Evolutionary conservation across 1,140 invertebrate species (phyloP).

Genomic region (Helicorthomorpha holstii): DNA sequence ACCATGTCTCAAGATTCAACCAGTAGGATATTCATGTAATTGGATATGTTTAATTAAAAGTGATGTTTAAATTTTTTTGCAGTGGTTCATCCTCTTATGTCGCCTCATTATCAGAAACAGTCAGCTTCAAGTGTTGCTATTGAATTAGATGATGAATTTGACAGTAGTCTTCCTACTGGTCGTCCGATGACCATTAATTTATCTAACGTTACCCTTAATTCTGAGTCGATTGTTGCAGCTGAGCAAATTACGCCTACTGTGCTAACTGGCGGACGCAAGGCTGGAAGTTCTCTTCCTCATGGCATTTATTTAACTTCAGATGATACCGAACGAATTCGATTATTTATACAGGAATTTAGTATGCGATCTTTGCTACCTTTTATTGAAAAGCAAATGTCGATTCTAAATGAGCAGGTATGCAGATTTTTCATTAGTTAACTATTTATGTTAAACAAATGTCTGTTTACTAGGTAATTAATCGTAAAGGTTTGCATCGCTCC

Average conservation of each 20-base stretch:
- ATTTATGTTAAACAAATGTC: constrained; percentile 5
- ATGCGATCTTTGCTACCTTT: constrained; percentile 72
- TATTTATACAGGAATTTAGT: constrained; percentile 74
- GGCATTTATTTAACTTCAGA: constrained; percentile 55
- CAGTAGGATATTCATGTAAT: background rate
- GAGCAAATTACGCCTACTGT: constrained; percentile 1
- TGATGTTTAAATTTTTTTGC: background rate
- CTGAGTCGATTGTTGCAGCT: constrained; percentile 3
- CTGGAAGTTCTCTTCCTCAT: constrained; percentile 16
- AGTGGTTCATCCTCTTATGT: background rate
- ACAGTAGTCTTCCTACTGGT: background rate
- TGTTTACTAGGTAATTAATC: constrained; percentile 38
- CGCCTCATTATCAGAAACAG: background rate
- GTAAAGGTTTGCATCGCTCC: constrained; percentile 79
- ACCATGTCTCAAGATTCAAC: background rate
- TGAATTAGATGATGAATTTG: background rate
- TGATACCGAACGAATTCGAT: constrained; percentile 67
- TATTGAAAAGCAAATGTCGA: constrained; percentile 66
- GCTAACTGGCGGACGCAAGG: background rate
- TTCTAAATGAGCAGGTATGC: constrained; percentile 59
- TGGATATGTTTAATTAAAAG: background rate
- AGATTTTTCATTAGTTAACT: background rate
- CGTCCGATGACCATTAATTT: background rate
- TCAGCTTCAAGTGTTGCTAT: background rate
- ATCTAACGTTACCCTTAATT: constrained; percentile 6